Base-by-base conservation (phyloP, 1,140 invertebrate genomes). In the Nymphalis io region DNA sequence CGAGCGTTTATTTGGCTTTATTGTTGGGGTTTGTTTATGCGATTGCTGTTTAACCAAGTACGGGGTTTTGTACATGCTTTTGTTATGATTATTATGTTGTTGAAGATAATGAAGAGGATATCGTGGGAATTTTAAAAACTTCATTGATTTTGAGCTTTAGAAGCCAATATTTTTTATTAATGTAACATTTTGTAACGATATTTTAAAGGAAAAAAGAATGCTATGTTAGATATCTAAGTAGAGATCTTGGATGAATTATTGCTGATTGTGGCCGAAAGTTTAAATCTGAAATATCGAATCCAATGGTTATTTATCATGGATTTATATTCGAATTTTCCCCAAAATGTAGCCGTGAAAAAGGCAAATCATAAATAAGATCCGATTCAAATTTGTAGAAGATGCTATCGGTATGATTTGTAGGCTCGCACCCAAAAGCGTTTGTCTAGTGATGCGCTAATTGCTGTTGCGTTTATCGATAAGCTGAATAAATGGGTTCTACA, bases 381-480 rank as follows among this genome's bases (percentile, higher is more conserved):
- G 91, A 92, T 92, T 92, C 92, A 92, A 92, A 92, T 92, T 92
- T 92, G 91, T 92, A 87, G 85, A 91, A 92, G 92, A 92, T 92
- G 87, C 81, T 92, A 92, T 92, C 92, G 69, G 78, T 82, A 84
- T 92, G 92, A 92, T 92, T 92, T 92, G 85, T 92, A 79, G 82
- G 79, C 90, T 89, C 88, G 86, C 87, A 88, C 87, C 87, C 87
- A 84, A 89, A 81, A 90, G 82, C 82, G 80, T 82, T 85, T 81
- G 81, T 84, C 86, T 91, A 91, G 89, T 90, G 89, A 89, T 85
- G 89, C 80, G 85, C 86, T 88, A 86, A 91, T 88, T 86, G 81
- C 76, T 73, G 68, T 74, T 73, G 79, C 79, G 72, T 80, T 80
- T 88, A 87, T 86, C 87, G 87, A 91, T 88, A 89, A 72, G 63